Percentiles rank a stretch among this genome's conserved stretches.
These are phyloP conservation scores for Sandelia bainsii DNA, from an alignment of 2,797 vertebrate species.

Conservation along the genomic window DNA sequence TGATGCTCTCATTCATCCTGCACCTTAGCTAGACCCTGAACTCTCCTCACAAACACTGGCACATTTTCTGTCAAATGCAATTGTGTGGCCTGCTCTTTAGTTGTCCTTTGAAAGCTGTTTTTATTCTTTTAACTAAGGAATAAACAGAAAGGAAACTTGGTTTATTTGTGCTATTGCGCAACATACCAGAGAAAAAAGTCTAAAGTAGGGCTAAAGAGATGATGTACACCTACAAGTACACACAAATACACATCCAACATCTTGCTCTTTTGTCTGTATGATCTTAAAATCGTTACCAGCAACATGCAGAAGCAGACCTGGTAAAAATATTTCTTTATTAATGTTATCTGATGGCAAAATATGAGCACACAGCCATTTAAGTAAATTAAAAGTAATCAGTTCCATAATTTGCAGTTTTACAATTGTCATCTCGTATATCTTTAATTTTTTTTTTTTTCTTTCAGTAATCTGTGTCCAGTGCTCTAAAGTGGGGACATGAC, in stretches of 20 bases:
- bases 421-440: background rate
- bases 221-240: background rate
- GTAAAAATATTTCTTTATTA: background rate
- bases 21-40: conserved; percentile 56
- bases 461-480: background rate
- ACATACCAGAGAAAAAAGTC: conserved; percentile 8
- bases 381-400: no score
- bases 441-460: background rate
- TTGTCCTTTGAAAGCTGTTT: conserved; percentile 35
- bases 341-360: background rate
- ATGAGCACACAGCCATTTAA: no score
- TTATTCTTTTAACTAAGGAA: conserved; percentile 13
- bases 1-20: conserved; percentile 68
- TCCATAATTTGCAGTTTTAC: background rate
- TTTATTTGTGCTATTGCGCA: conserved; percentile 14
- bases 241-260: background rate
- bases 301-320: background rate
- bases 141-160: background rate
- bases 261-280: background rate
- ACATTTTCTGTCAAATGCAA: conserved; percentile 28
- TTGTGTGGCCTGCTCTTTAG: conserved; percentile 10
- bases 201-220: background rate
- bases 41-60: conserved; percentile 40
- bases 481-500: no score
- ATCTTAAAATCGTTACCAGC: no score